Evolutionary conservation across 2,888 invertebrate genomes (phyloP).

Genomic region (Eudasyphora cyanicolor): DNA sequence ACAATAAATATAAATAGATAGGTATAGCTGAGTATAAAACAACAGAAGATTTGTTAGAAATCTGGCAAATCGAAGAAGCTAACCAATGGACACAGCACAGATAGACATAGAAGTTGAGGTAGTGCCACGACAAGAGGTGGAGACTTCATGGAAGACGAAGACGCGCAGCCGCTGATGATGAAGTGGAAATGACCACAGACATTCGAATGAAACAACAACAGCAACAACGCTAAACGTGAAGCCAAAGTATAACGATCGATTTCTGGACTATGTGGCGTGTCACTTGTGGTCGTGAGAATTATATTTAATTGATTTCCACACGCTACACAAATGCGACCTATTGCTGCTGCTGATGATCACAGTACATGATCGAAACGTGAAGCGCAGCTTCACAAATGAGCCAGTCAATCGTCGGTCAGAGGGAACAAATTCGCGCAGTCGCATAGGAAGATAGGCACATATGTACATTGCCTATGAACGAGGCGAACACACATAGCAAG

Average conservation of each 20-base stretch:
- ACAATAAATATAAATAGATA: background rate
- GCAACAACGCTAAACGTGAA: slow-evolving; percentile 55
- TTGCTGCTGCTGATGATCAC: slow-evolving; percentile 50
- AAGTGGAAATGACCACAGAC: slow-evolving; percentile 31
- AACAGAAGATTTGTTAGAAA: slow-evolving; percentile 24
- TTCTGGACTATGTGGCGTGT: slow-evolving; percentile 69
- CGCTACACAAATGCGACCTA: slow-evolving; percentile 70
- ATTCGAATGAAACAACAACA: slow-evolving; percentile 42
- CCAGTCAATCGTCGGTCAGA: background rate
- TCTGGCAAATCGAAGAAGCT: background rate
- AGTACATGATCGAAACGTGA: slow-evolving; percentile 50
- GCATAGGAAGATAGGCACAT: slow-evolving; percentile 53
- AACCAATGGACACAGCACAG: slow-evolving; percentile 19
- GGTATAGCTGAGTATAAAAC: too few species aligned
- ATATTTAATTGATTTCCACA: slow-evolving; percentile 79
- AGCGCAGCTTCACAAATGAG: slow-evolving; percentile 47
- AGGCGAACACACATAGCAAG: background rate
- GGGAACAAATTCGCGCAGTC: background rate
- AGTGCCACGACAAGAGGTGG: slow-evolving; percentile 21
- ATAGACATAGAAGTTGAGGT: slow-evolving; percentile 28
- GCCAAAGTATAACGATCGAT: slow-evolving; percentile 65
- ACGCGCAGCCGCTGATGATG: background rate
- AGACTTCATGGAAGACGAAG: background rate
- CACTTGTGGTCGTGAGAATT: slow-evolving; percentile 78
- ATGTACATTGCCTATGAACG: slow-evolving; percentile 4